Evolutionary conservation across 2,113 vertebrate species (phyloP).

Genomic region (Grus americana): DNA sequence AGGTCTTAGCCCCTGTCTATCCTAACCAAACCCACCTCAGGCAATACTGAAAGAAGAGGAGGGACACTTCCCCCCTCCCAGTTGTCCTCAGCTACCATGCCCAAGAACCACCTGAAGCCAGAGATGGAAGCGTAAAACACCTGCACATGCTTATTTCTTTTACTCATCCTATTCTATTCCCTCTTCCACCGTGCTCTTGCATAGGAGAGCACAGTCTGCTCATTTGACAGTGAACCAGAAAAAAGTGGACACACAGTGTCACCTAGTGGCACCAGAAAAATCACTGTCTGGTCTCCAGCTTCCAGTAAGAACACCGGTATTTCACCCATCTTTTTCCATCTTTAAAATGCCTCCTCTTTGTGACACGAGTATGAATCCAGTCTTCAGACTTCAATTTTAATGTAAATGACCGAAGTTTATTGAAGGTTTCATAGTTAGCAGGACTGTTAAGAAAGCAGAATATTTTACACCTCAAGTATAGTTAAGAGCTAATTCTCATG

Average conservation of each 20-base stretch:
- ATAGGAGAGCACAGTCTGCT: neutral
- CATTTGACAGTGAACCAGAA: neutral
- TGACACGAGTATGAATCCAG: neutral
- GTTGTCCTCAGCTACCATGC: neutral
- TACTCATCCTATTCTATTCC: neutral
- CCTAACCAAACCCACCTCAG: neutral
- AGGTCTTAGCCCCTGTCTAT: neutral
- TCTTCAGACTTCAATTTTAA: neutral
- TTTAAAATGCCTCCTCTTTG: neutral
- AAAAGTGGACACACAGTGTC: slow-evolving; percentile 8
- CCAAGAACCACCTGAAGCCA: neutral
- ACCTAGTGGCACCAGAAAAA: slow-evolving; percentile 21
- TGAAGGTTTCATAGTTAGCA: slow-evolving; percentile 71
- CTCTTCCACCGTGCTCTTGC: neutral
- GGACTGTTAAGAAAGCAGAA: slow-evolving; percentile 75
- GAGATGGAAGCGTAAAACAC: neutral
- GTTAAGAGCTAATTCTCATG: slow-evolving; percentile 69
- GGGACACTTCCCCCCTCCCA: neutral
- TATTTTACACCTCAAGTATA: slow-evolving; percentile 79
- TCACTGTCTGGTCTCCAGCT: neutral
- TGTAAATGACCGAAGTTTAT: slow-evolving; percentile 71
- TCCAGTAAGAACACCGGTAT: rapidly evolving
- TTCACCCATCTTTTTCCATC: neutral
- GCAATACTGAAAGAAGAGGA: neutral
- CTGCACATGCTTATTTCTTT: neutral